A percentile compares a stretch with the other conserved stretches of the same genome.
Evolutionary conservation across 1,140 invertebrate genomes (phyloP).

Genomic region (Zaprionus davidi): DNA sequence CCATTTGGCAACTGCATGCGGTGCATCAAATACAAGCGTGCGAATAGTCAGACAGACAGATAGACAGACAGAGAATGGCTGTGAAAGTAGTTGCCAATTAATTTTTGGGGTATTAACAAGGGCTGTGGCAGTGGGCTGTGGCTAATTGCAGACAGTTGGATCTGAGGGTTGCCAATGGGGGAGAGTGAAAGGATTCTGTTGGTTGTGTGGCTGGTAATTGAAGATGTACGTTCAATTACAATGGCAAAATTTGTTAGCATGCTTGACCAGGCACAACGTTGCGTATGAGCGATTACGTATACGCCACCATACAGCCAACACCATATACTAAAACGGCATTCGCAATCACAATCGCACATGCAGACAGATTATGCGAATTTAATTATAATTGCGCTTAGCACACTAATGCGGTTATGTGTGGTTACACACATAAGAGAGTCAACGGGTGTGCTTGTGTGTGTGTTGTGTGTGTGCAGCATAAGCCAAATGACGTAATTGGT

Average conservation of each 20-base stretch:
- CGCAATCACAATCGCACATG: slow-evolving; percentile 9
- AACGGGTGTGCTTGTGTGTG: background rate
- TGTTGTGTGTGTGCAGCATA: slow-evolving; percentile 10
- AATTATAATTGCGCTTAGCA: slow-evolving; percentile 72
- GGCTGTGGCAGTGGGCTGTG: background rate
- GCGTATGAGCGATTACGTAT: slow-evolving; percentile 65
- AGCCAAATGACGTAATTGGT: slow-evolving; percentile 28
- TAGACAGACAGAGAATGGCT: background rate
- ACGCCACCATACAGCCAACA: slow-evolving; percentile 14
- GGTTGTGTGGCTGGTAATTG: slow-evolving; percentile 22
- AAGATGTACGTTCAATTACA: slow-evolving; percentile 28
- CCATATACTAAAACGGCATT: background rate
- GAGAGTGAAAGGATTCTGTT: background rate
- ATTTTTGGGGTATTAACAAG: slow-evolving; percentile 13
- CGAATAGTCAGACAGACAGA: background rate
- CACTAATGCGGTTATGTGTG: slow-evolving; percentile 52
- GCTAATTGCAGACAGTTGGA: background rate
- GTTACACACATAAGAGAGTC: background rate
- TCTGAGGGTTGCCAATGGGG: background rate
- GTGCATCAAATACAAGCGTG: background rate
- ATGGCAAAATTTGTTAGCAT: slow-evolving; percentile 16
- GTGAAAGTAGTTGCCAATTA: slow-evolving; percentile 28
- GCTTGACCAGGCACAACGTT: slow-evolving; percentile 33
- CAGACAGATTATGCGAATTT: slow-evolving; percentile 62
- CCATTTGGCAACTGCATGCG: slow-evolving; percentile 17